Base-by-base conservation (phyloP, 2,888 invertebrate species). In the Serrognathus titanus region DNA sequence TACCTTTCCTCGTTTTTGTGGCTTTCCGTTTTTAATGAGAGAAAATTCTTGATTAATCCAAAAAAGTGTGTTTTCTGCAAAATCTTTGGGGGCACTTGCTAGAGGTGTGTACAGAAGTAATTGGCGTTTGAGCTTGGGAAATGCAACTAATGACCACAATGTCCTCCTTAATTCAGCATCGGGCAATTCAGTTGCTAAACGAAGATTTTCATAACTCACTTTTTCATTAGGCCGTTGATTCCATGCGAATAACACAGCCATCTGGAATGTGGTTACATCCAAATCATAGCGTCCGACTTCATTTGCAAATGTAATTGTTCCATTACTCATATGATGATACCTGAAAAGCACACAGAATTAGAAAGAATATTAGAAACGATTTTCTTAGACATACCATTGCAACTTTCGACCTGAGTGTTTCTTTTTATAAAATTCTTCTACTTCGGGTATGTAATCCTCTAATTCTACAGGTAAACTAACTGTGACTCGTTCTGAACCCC, bases 261-360 rank as follows among this genome's bases (percentile, higher is more conserved):
- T 97, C 86, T 99, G 99, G 79, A 98, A 98, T 24, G 99, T 98
- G 10, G 98, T 99, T 5, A 99, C 97, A 75, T 99, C 99, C 68
- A 99, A 82, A 79, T 99, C 99, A 79, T 93, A 99, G 67, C 92
- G 88, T 1, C 97, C 98, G 53, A 92, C 87, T 65, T 89, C 86
- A 76, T 96, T 97, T 0, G 88, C 86, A 80, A 98, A 98, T 20
- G 94, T 95, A 67, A 99, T 95, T 59, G 97, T 97, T 67, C 98
- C 99, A 79, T 98, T 98, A 64, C 97, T 97, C 97, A 98, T 98
- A 72, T 98, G 97, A 80, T 99, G 98, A 78, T 98, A 78, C 76
- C 76, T 77, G 46, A 36, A 52, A 10, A 16, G 11, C 31, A 31
- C 16, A 45, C 39, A 43, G 3, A 40, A 50, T 40, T 47, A 9